Percentiles rank a stretch among this genome's conserved stretches.
Conservation (phyloP, 2,113 vertebrate species). For the Alosa alosa region DNA sequence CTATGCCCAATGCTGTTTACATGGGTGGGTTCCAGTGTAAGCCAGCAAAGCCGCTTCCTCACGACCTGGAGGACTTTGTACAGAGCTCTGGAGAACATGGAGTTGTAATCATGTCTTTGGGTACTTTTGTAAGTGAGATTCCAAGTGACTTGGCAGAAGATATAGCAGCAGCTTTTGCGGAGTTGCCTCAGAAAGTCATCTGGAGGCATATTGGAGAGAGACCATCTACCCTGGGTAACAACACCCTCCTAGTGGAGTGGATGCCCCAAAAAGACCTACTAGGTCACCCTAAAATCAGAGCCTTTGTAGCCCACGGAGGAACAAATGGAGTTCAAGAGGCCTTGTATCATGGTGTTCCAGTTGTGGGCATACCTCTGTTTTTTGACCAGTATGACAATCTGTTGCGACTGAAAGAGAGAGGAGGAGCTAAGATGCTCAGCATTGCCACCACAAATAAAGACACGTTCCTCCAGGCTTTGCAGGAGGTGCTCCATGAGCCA, state of each 20-base stretch:
- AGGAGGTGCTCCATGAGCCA: constrained; percentile 48
- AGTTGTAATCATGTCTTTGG: constrained; percentile 69
- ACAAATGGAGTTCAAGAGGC: constrained; percentile 68
- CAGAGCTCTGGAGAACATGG: constrained; percentile 69
- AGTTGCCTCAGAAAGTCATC: constrained; percentile 69
- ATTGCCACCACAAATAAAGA: constrained; percentile 43
- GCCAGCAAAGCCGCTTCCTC: constrained; percentile 62
- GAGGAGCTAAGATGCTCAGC: constrained; percentile 55
- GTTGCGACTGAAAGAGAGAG: constrained; percentile 55
- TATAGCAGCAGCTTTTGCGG: constrained; percentile 62
- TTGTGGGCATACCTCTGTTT: constrained; percentile 63
- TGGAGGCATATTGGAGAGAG: constrained; percentile 59
- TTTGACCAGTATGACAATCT: constrained; percentile 69
- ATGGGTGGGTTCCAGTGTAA: constrained; percentile 73
- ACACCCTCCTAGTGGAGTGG: constrained; percentile 67
- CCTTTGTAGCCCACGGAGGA: constrained; percentile 30
- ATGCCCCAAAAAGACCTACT: constrained; percentile 70
- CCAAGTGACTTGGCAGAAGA: constrained; percentile 51
- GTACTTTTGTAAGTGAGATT: constrained; percentile 57
- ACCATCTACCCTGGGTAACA: constrained; percentile 61
- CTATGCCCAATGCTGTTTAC: constrained; percentile 70
- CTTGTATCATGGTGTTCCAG: constrained; percentile 64
- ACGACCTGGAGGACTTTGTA: constrained; percentile 65
- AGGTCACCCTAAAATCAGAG: constrained; percentile 60
- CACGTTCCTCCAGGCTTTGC: constrained; percentile 53